These are phyloP conservation scores for Anaspis maculata DNA, from an alignment of 2,888 invertebrate genomes.

Conservation along the genomic window DNA sequence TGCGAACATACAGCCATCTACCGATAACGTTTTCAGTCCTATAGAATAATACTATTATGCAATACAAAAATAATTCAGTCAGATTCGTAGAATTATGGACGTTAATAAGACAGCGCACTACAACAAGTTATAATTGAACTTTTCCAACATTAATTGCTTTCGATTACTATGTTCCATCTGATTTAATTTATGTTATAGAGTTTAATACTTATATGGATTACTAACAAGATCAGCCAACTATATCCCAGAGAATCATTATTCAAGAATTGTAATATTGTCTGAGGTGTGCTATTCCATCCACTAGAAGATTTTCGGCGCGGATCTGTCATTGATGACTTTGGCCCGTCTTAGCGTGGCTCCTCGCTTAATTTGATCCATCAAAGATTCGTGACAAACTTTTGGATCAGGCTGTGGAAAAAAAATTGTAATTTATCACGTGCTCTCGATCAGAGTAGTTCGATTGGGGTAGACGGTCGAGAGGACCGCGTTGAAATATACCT, in stretches of 20 bases:
- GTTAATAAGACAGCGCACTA: constrained; percentile 25
- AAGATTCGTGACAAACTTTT: constrained; percentile 70
- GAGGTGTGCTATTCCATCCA: constrained; percentile 3
- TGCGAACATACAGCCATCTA: constrained; percentile 16
- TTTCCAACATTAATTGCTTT: constrained; percentile 14
- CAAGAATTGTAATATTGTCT: constrained; percentile 4
- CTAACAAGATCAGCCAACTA: too few species aligned
- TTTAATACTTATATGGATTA: too few species aligned
- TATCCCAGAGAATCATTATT: constrained; percentile 5
- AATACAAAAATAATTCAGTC: constrained; percentile 34
- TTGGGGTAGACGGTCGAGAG: not conserved
- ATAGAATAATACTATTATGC: constrained; percentile 23
- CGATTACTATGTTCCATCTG: constrained; percentile 6
- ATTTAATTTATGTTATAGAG: too few species aligned
- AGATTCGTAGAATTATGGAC: constrained; percentile 30
- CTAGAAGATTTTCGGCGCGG: constrained; percentile 80
- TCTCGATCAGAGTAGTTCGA: not conserved
- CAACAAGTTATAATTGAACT: constrained; percentile 20
- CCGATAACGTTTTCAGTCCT: constrained; percentile 25
- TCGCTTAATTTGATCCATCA: constrained; percentile 90
- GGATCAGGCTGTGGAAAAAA: constrained; percentile 59
- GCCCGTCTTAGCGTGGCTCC: constrained; percentile 77
- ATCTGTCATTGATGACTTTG: constrained; percentile 70
- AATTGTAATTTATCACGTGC: constrained; percentile 7
- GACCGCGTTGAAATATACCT: too few species aligned